phyloP scores from a whole-genome alignment of 1,140 invertebrate species.

The Temnothorax curvispinosus region DNA sequence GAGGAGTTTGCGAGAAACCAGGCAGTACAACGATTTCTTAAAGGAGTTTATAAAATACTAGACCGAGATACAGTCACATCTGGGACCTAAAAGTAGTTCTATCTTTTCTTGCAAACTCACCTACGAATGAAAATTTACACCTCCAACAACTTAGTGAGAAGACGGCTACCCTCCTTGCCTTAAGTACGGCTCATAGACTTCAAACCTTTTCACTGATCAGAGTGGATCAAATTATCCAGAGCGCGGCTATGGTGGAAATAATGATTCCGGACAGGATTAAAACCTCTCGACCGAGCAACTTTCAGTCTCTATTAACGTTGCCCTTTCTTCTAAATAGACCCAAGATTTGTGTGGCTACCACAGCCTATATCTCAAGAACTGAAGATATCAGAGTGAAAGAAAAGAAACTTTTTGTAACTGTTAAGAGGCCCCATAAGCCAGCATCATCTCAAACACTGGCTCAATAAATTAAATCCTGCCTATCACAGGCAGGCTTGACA shows the following conservation, averaged over 20 bases:
- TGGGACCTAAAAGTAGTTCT: too few species aligned
- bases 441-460: conserved; percentile 4
- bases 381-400: background rate
- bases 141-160: too few species aligned
- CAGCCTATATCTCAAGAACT: background rate
- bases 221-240: too few species aligned
- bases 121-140: too few species aligned
- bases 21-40: background rate
- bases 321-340: background rate
- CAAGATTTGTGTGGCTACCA: conserved; percentile 2
- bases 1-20: background rate
- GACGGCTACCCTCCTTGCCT: too few species aligned
- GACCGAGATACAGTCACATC: background rate
- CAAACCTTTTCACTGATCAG: too few species aligned
- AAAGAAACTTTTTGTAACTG: background rate
- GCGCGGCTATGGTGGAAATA: too few species aligned
- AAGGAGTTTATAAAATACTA: background rate
- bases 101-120: too few species aligned
- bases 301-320: background rate
- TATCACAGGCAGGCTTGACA: conserved; percentile 13
- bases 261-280: too few species aligned
- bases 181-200: too few species aligned
- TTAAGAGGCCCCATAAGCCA: background rate
- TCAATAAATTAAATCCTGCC: conserved; percentile 30
- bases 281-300: too few species aligned